Evolutionary conservation across 2,113 vertebrate genomes (phyloP).

Genomic region (Syngnathoides biaculeatus): DNA sequence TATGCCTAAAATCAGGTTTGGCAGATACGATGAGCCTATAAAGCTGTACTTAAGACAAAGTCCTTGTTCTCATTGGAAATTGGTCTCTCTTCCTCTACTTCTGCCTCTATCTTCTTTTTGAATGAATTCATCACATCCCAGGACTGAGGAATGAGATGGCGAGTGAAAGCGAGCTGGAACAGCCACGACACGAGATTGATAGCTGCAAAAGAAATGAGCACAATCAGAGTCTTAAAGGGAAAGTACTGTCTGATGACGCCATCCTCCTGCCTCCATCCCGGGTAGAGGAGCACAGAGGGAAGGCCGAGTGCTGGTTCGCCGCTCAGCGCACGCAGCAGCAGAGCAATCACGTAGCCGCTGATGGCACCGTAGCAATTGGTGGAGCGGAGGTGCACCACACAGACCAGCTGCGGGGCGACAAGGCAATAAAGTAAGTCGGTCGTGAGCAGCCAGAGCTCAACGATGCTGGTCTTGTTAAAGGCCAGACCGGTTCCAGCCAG

Average conservation of each 20-base stretch:
- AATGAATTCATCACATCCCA: slow-evolving; percentile 43
- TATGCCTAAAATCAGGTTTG: slow-evolving; percentile 12
- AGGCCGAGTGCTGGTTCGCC: slow-evolving; percentile 41
- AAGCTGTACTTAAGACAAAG: slow-evolving; percentile 11
- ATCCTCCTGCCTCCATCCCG: slow-evolving; percentile 42
- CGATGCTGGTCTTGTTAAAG: slow-evolving; percentile 67
- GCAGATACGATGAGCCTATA: slow-evolving; percentile 15
- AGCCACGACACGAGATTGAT: slow-evolving; percentile 32
- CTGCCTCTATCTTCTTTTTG: slow-evolving; percentile 16
- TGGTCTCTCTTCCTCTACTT: background rate
- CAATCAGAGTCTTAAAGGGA: slow-evolving; percentile 44
- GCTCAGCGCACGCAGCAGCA: slow-evolving; percentile 34
- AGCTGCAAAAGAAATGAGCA: slow-evolving; percentile 28
- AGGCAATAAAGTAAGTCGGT: slow-evolving; percentile 73
- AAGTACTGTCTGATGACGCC: slow-evolving; percentile 38
- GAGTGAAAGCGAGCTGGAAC: slow-evolving; percentile 27
- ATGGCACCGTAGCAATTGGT: slow-evolving; percentile 69
- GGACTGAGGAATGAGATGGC: slow-evolving; percentile 28
- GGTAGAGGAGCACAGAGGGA: slow-evolving; percentile 35
- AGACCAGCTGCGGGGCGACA: slow-evolving; percentile 66
- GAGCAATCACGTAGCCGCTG: slow-evolving; percentile 32
- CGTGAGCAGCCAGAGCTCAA: slow-evolving; percentile 69
- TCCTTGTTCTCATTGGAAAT: background rate
- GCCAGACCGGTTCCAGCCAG: slow-evolving; percentile 62
- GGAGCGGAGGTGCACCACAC: slow-evolving; percentile 53